Conservation (phyloP, 2,888 invertebrate genomes). For the Leistus spinibarbis region DNA sequence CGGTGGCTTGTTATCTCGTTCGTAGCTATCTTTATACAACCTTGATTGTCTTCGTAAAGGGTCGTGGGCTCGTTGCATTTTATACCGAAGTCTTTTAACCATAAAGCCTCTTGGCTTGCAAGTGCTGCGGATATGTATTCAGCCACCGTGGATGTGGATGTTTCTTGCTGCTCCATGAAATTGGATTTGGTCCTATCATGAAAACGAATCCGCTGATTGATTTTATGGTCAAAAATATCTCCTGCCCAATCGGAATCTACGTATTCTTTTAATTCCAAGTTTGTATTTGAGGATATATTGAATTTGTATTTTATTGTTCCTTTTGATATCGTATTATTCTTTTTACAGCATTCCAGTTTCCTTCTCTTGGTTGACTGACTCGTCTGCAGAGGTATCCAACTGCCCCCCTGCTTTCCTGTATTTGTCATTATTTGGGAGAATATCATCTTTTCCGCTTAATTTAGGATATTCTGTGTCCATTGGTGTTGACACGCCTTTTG, state of each 20-base stretch:
- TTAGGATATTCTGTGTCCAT: too few relatives aligned
- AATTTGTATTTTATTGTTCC: background rate
- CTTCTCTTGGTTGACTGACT: too few relatives aligned
- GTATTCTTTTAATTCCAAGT: background rate
- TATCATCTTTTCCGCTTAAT: too few relatives aligned
- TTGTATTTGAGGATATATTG: background rate
- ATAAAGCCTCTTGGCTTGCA: slow-evolving; percentile 12
- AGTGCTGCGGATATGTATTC: slow-evolving; percentile 9
- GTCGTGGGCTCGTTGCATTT: too few relatives aligned
- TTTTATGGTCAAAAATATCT: background rate
- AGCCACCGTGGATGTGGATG: background rate
- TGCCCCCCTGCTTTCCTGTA: too few relatives aligned
- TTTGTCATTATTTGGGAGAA: too few relatives aligned
- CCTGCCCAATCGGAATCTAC: background rate
- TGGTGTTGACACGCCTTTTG: slow-evolving; percentile 1
- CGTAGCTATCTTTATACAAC: slow-evolving; percentile 4
- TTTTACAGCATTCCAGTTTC: background rate
- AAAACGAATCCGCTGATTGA: slow-evolving; percentile 14
- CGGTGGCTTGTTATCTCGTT: background rate
- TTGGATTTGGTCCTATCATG: background rate
- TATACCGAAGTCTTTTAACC: background rate
- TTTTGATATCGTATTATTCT: slow-evolving; percentile 1
- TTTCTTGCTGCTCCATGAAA: slow-evolving; percentile 10
- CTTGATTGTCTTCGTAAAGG: slow-evolving; percentile 9
- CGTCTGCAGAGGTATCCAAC: too few relatives aligned